Base-by-base conservation (phyloP, 92 coral and sea anemone genomes). In the Porites lobata region DNA sequence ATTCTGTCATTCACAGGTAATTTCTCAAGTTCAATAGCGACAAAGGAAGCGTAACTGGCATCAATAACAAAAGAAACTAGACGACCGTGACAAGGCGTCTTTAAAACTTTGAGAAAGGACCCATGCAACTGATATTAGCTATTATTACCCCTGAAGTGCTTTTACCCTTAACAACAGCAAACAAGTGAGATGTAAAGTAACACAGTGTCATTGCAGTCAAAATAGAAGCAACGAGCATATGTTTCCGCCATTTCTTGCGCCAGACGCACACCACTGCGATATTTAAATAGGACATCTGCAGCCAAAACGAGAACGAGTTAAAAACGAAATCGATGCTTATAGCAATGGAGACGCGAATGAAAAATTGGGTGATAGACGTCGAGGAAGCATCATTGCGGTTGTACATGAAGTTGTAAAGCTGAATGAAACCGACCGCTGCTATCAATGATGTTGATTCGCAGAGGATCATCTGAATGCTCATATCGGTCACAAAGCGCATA, bases 401-500 rank as follows among this genome's bases (percentile, higher is more conserved):
- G 83, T 91, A 91, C 87, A 89, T 85, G 69, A 94, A 89, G 62
- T 67, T 76, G 73, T 89, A 91, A 1, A 94, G 74, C 19, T 91
- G 89, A n/a, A 86, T 91, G 74, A 81, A 94, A 2, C 93, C 94
- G 8, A 94, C 86, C 11, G 91, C 93, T 15, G 91, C 69, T n/a
- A 94, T 77, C 68, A 94, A 62, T 6, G 88, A 83, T 12, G 95
- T 86, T 19, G 90, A 86, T 57, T 95, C 98, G 18, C 85, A 80
- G 8, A 95, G 85, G 78, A 93, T 84, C 9, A 92, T 77, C 78
- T 94, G 95, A 21, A 95, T 85, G 72, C 91, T 87, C 21, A 89
- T 26, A 62, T 94, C 98, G 32, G 98, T 94, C 3, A 83, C 80
- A 13, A 95, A 79, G 32, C 98, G 91, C 77, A 91, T 82, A 85